Evolutionary conservation across 2,888 invertebrate species (phyloP), one percentile per base, ranked within the genome.

Genomic region (Gerosis bhagava): DNA sequence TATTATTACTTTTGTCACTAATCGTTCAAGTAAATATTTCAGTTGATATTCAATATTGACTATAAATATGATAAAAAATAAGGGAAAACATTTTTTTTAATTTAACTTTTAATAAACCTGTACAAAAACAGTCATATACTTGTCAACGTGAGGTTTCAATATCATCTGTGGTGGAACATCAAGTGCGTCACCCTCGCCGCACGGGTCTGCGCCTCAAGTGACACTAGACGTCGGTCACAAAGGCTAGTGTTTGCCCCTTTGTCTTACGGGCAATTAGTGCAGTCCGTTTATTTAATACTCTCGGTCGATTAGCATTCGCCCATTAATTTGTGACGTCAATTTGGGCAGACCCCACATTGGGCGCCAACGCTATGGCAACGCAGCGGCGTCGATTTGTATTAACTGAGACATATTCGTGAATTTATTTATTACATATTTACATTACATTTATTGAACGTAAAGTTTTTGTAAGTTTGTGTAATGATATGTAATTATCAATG

Each of bases 261-360:
- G 86, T 86, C 87, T 88, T 87, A 82, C 82, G 72, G 79, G 70
- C 87, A 88, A 88, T 88, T 88, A 88, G 83, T 83, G 77, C 77
- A 75, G 79, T 76, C 83, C 83, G 87, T 86, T 86, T 86, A 82
- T 86, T 87, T 87, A 87, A 88, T 87, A 83, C 83, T 83, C 86
- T 84, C 84, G 86, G 79, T 86, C 87, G 87, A 88, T 88, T 87
- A 87, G 80, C 75, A 77, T 76, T 77, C 78, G 74, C 65, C 77
- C 78, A 83, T 79, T 86, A 86, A 88, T 84, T 86, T n/a, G 83
- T 79, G 70, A 67, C 67, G 71, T 72, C 82, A 83, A 84, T 83
- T 83, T 83, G 77, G 67, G 53, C 54, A 62, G 59, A 65, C 65
- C 69, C 73, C 73, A 64, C 57, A 70, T 70, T 65, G 73, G 77